Evolutionary conservation across 2,113 vertebrate genomes (phyloP), one percentile per base, ranked within the genome.

Genomic region (Formicarius rufipectus): DNA sequence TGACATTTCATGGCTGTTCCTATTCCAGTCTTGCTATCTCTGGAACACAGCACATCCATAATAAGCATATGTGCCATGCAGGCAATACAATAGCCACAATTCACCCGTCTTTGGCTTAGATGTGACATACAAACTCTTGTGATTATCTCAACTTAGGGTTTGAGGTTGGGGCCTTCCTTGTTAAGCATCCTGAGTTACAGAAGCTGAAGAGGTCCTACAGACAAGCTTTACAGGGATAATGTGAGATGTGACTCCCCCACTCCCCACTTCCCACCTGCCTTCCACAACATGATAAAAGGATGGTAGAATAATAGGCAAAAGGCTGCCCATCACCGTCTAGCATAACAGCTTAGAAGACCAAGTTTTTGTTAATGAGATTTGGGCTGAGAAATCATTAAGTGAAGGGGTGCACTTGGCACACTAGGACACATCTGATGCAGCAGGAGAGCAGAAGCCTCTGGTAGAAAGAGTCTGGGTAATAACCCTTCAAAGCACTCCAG

Each of bases 281-380:
- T 35, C 47, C 33, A 55, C 0, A 0, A 22, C 14, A 30, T 2
- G 0, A 35, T 39, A 55, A 15, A 31, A 71, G 35, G 27, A 47
- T 52, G 13, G 33, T 17, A 55, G 37, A 89, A 31, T 33, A 75
- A 67, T 60, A 58, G n/a, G 24, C 25, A 47, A 79, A 62, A 49
- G 15, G 14, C 16, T 80, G 83, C 75, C 69, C 18, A 24, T 58
- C 42, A 73, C 40, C 56, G 14, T 53, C 33, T 56, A 64, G 18
- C 2, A 0, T 31, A 91, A 60, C 22, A 58, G 33, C 31, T 84
- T 40, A 73, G 39, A 63, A 52, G 31, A 62, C 18, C 31, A 73
- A 44, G 17, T 3, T 62, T 73, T 82, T 78, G 21, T 39, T 75
- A 67, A 39, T 42, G 37, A 22, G 5, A 21, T 83, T 69, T 86